Conservation (phyloP, 2,797 vertebrate genomes). For the Arctocebus calabarensis region DNA sequence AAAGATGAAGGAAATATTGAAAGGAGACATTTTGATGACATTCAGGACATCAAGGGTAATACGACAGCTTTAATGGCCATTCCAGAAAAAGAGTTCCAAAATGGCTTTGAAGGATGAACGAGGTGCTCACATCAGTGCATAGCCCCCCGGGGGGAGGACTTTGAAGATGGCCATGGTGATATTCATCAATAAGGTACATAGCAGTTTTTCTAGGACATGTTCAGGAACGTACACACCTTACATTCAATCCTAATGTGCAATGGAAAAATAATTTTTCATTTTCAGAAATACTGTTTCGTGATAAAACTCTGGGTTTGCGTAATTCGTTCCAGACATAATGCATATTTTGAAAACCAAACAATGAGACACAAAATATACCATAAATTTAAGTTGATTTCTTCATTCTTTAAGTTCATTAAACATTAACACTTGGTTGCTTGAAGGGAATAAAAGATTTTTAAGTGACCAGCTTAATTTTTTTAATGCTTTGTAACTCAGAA, state of each 20-base stretch:
- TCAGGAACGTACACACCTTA: no score
- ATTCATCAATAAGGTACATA: no score
- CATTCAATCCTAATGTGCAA: not conserved
- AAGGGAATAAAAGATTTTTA: not conserved
- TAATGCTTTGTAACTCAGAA: not conserved
- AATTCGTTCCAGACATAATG: not conserved
- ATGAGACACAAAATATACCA: not conserved
- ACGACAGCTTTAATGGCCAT: no score
- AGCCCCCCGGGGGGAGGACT: no score
- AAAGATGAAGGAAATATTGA: no score
- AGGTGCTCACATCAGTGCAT: no score
- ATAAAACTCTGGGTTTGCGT: not conserved
- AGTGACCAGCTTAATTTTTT: not conserved
- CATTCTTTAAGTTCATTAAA: not conserved
- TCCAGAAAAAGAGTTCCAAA: no score
- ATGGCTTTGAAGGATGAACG: no score
- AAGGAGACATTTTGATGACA: no score
- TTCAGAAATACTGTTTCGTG: not conserved
- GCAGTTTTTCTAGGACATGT: no score
- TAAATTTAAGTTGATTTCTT: not conserved
- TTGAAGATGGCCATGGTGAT: no score
- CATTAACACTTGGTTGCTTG: not conserved
- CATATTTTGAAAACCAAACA: conserved; percentile 44
- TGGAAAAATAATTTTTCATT: not conserved
- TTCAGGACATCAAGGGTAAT: no score